phyloP scores from a whole-genome alignment of 2,797 vertebrate species.

The Neomorphus geoffroyi region DNA sequence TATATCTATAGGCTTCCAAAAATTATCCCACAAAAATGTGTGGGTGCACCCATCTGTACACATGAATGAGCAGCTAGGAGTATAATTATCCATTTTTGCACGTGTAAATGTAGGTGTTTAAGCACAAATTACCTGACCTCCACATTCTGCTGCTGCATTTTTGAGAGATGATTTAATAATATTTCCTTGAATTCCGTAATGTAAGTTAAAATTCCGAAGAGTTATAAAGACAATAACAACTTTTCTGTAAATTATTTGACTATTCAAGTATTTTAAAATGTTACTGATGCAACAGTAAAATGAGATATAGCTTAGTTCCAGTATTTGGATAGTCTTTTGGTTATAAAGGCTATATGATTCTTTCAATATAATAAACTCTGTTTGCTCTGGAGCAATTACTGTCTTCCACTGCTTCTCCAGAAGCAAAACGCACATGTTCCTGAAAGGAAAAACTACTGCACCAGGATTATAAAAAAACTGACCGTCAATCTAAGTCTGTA shows the following conservation, averaged over 20 bases:
- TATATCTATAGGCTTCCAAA: constrained; percentile 64
- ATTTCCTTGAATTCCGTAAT: background rate
- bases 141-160: background rate
- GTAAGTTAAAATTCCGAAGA: background rate
- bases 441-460: background rate
- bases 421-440: background rate
- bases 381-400: background rate
- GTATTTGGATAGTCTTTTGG: background rate
- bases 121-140: constrained; percentile 43
- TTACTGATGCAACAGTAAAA: background rate
- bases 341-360: background rate
- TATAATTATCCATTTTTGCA: constrained; percentile 54
- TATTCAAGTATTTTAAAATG: background rate
- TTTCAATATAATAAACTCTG: background rate
- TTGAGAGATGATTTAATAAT: background rate
- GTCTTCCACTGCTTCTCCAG: background rate
- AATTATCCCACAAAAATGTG: constrained; percentile 66
- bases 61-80: constrained; percentile 54
- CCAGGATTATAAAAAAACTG: constrained; percentile 26
- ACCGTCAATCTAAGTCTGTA: constrained; percentile 3
- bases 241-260: background rate
- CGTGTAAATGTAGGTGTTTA: constrained; percentile 54
- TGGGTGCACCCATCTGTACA: constrained; percentile 66
- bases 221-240: background rate
- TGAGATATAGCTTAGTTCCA: background rate